These are phyloP conservation scores for Grapholita molesta DNA, from an alignment of 1,140 invertebrate species.

Conservation along the genomic window DNA sequence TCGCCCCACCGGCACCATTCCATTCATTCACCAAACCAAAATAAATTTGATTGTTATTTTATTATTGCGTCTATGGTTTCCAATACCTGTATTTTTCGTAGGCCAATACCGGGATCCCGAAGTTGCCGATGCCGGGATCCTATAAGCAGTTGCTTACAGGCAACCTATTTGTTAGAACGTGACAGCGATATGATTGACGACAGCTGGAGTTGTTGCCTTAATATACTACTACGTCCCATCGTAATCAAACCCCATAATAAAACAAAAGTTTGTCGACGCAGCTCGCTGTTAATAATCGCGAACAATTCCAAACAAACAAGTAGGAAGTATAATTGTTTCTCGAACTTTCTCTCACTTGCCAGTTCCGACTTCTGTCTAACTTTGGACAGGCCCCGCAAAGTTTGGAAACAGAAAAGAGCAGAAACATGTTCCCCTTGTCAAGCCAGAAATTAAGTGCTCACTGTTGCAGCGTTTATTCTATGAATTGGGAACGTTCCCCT, in stretches of 20 bases:
- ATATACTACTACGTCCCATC: background rate
- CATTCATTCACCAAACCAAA: too few species aligned
- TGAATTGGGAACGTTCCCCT: background rate
- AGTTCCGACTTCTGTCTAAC: background rate
- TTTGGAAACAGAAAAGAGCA: conserved; percentile 4
- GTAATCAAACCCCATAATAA: background rate
- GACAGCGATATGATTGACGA: too few species aligned
- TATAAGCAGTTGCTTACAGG: too few species aligned
- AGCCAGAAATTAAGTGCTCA: background rate
- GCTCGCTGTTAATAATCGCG: background rate
- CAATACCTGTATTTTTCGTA: too few species aligned
- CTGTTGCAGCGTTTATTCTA: background rate
- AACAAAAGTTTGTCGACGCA: background rate
- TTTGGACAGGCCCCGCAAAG: background rate
- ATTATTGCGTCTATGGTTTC: too few species aligned
- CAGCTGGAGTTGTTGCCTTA: too few species aligned
- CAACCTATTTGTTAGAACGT: too few species aligned
- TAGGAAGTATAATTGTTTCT: conserved; percentile 13
- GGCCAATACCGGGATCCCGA: too few species aligned
- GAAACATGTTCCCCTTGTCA: background rate
- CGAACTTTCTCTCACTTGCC: background rate
- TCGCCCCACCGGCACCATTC: too few species aligned
- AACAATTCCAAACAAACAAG: conserved; percentile 9
- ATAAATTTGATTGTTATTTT: too few species aligned
- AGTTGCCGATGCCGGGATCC: too few species aligned